A percentile compares a stretch with the other conserved stretches of the same genome.
Conservation (phyloP, 2,888 invertebrate genomes). For the Plebejus anna region DNA sequence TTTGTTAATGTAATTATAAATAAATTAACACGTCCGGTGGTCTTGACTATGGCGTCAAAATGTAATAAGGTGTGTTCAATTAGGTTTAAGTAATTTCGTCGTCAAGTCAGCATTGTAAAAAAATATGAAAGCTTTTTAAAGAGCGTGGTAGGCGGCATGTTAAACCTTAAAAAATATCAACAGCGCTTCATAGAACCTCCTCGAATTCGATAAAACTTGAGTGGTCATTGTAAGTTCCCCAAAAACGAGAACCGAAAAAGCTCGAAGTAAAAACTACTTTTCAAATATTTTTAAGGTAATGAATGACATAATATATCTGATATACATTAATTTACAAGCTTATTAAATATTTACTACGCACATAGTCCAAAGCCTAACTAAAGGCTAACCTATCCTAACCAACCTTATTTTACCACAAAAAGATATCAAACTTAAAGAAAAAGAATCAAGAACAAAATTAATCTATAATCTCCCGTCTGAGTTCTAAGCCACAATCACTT, state of each 20-base stretch:
- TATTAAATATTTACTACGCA: too few species aligned
- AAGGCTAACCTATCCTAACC: neutral
- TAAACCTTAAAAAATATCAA: too few species aligned
- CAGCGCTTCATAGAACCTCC: too few species aligned
- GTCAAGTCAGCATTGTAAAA: neutral
- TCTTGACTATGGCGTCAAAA: conserved; percentile 1
- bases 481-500: conserved; percentile 18
- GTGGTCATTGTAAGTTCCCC: too few species aligned
- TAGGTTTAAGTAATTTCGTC: neutral
- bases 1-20: conserved; percentile 7
- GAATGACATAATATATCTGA: too few species aligned
- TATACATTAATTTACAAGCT: too few species aligned
- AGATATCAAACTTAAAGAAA: neutral
- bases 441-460: neutral
- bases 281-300: too few species aligned
- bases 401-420: neutral
- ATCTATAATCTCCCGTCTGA: neutral
- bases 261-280: too few species aligned
- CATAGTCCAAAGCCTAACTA: neutral
- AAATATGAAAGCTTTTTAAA: too few species aligned
- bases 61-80: neutral
- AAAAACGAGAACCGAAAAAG: too few species aligned
- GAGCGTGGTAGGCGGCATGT: too few species aligned
- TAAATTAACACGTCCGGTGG: conserved; percentile 16
- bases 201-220: too few species aligned